Conservation (phyloP, 2,113 vertebrate genomes). For the Triplophysa tibetana region DNA sequence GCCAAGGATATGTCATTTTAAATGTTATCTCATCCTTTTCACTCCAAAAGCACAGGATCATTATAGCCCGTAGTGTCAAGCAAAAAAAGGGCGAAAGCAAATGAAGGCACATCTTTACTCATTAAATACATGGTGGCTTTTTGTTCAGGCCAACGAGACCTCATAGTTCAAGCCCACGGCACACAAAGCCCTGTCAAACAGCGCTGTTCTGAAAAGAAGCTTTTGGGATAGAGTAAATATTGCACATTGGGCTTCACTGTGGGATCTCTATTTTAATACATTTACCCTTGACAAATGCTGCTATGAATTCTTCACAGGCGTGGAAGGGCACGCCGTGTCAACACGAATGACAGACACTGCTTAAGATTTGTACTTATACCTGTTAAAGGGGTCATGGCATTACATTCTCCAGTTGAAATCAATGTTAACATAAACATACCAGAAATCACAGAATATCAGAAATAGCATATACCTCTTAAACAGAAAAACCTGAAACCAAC, state of each 20-base stretch:
- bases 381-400: neutral
- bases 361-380: neutral
- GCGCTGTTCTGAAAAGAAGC: neutral
- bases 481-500: no score
- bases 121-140: neutral
- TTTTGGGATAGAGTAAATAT: neutral
- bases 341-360: neutral
- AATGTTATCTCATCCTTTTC: constrained; percentile 14
- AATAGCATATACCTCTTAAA: no score
- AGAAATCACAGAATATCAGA: no score
- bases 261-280: neutral
- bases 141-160: neutral
- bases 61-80: neutral
- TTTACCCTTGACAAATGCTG: neutral
- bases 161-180: neutral
- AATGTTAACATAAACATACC: neutral
- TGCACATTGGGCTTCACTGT: neutral
- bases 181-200: constrained; percentile 12
- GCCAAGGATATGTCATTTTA: constrained; percentile 14
- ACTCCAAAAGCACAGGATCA: neutral
- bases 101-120: neutral
- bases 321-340: neutral
- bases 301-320: neutral
- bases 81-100: constrained; percentile 3
- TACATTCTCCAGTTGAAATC: no score